These are phyloP conservation scores for Hylyphantes graminicola DNA, from an alignment of 1,140 invertebrate species.

Conservation along the genomic window DNA sequence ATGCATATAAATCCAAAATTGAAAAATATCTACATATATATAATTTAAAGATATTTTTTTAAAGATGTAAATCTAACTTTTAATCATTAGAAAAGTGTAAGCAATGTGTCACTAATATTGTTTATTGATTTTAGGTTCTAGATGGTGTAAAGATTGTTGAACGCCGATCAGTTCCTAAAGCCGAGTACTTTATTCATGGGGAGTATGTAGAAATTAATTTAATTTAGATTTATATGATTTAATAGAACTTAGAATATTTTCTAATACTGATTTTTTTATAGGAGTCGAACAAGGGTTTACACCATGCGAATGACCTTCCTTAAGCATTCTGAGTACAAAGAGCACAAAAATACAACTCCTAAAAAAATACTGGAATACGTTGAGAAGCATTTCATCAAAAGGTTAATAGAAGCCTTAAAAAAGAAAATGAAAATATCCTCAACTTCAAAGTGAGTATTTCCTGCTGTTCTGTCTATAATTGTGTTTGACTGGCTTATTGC, in stretches of 20 bases:
- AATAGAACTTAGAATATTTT: background rate
- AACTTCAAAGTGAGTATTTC: constrained; percentile 12
- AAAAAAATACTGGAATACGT: constrained; percentile 71
- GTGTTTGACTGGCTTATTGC: too few species aligned
- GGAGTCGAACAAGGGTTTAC: constrained; percentile 60
- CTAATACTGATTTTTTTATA: constrained; percentile 1
- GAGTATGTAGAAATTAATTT: background rate
- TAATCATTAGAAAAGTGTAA: too few species aligned
- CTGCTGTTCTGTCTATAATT: too few species aligned
- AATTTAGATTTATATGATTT: background rate
- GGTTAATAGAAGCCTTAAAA: constrained; percentile 11
- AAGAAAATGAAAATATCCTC: constrained; percentile 2
- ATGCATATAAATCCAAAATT: too few species aligned
- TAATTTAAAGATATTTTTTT: too few species aligned
- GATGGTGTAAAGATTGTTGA: constrained; percentile 43
- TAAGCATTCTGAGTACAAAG: constrained; percentile 78
- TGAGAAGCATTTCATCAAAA: constrained; percentile 64
- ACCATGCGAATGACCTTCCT: constrained; percentile 76
- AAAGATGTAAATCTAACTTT: too few species aligned
- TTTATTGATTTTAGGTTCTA: constrained; percentile 19
- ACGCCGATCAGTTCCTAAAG: background rate
- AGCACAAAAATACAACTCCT: constrained; percentile 75
- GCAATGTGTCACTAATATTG: background rate
- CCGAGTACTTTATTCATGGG: constrained; percentile 5
- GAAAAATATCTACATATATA: too few species aligned